phyloP scores from a whole-genome alignment of 2,888 invertebrate genomes.

The Synergus gifuensis region DNA sequence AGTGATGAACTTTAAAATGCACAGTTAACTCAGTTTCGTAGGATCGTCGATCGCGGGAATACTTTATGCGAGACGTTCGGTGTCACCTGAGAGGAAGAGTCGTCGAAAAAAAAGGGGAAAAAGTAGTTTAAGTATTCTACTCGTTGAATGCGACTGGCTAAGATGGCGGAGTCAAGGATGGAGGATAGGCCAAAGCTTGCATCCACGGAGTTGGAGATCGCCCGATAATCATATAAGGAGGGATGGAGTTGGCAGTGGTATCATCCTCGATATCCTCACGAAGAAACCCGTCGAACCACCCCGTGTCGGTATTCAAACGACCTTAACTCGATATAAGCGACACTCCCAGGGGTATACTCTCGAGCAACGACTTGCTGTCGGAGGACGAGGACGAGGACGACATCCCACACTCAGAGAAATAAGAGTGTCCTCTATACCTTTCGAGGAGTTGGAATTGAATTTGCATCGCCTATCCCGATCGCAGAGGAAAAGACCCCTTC shows the following conservation, averaged over 20 bases:
- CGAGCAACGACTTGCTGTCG: conserved; percentile 42
- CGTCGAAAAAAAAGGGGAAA: conserved; percentile 26
- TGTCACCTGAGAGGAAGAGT: conserved; percentile 58
- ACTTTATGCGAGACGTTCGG: conserved; percentile 72
- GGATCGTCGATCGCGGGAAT: conserved; percentile 71
- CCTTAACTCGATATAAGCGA: conserved; percentile 76
- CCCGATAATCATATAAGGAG: conserved; percentile 71
- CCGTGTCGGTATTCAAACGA: conserved; percentile 74
- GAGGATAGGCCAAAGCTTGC: conserved; percentile 47
- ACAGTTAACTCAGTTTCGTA: conserved; percentile 73
- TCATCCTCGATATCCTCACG: conserved; percentile 66
- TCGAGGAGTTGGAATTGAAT: conserved; percentile 68
- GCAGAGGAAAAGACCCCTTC: conserved; percentile 26
- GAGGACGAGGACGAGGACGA: neutral
- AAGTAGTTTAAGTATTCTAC: conserved; percentile 70
- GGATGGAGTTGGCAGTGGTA: conserved; percentile 56
- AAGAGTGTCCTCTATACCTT: conserved; percentile 48
- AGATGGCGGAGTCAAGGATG: conserved; percentile 54
- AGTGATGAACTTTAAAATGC: neutral
- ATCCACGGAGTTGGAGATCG: conserved; percentile 56
- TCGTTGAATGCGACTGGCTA: conserved; percentile 63
- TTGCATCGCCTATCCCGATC: conserved; percentile 66
- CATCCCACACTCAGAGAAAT: conserved; percentile 30
- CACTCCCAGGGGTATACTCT: conserved; percentile 69
- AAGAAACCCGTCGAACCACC: conserved; percentile 43